phyloP scores from a whole-genome alignment of 2,797 vertebrate genomes.

The Myotis findleyi region DNA sequence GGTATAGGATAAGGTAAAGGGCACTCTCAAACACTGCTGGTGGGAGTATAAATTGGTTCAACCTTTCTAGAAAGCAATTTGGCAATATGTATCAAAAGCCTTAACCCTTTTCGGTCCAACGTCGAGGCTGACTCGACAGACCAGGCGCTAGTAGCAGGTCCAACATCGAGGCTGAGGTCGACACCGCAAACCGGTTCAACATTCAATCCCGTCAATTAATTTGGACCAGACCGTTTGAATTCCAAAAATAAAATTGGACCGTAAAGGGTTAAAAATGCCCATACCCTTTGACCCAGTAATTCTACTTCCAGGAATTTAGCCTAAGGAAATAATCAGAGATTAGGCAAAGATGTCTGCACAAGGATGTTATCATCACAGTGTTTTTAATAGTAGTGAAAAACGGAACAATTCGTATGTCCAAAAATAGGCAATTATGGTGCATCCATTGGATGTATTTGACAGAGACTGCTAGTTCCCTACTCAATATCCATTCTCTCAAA shows the following conservation, averaged over 20 bases:
- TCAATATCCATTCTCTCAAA: constrained; percentile 43
- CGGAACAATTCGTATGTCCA: constrained; percentile 71
- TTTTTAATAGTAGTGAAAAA: constrained; percentile 76
- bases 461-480: constrained; percentile 61
- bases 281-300: constrained; percentile 79
- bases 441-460: constrained; percentile 60
- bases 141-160: too few species aligned
- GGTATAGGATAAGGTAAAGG: constrained; percentile 71
- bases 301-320: constrained; percentile 80
- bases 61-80: constrained; percentile 80
- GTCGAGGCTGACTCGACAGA: too few species aligned
- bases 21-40: constrained; percentile 70
- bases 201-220: too few species aligned
- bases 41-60: constrained; percentile 74
- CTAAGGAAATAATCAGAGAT: constrained; percentile 82
- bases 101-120: background rate
- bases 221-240: too few species aligned
- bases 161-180: too few species aligned
- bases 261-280: constrained; percentile 59
- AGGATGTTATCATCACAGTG: constrained; percentile 75
- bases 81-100: constrained; percentile 75
- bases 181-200: too few species aligned
- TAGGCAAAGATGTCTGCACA: constrained; percentile 77
- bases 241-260: too few species aligned
- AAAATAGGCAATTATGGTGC: constrained; percentile 72